Base-by-base conservation (phyloP, 2,888 invertebrate species). In the Octonoba sinensis region DNA sequence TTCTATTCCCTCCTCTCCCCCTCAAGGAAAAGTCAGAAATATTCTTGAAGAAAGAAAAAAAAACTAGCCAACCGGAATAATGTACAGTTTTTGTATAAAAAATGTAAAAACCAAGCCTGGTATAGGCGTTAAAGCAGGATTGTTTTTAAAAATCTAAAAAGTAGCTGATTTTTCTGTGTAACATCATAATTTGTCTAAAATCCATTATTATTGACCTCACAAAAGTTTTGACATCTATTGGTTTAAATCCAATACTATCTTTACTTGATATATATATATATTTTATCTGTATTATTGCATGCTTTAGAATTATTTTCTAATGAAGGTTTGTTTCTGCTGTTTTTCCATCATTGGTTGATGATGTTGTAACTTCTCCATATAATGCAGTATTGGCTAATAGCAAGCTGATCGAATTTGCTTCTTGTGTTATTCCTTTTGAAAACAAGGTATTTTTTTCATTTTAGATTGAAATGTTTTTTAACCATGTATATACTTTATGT, bases 281-380 rank as follows among this genome's bases (percentile, higher is more conserved):
- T 51, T 18, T n/a, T 51, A 51, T n/a, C 13, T 51, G 13, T 51
- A 0, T 51, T 11, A 18, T 57, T 20, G 20, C 0, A 36, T 27
- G 1, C 16, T 27, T 16, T n/a, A 27, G n/a, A n/a, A n/a, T 62
- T 36, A 6, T 27, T 62, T 36, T n/a, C 24, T 44, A 1, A 60
- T 79, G 1, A 71, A 88, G 88, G 77, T 89, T 89, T 87, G 89
- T 89, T 18, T 88, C 88, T n/a, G 88, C 89, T 13, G 89, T 89
- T n/a, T 89, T 88, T 82, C 89, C 89, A 0, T 89, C 89, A 12
- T 86, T 86, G 46, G 88, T 89, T 78, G 89, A 89, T 86, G 89
- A 89, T 85, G 89, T 89, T 44, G 87, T 89, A 83, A 89, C 89
- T 66, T 89, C 89, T 62, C 89, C 89, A 46, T 89, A 89, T 84